Base-by-base conservation (phyloP, 2,113 vertebrate genomes). In the Rhagologus leucostigma region DNA sequence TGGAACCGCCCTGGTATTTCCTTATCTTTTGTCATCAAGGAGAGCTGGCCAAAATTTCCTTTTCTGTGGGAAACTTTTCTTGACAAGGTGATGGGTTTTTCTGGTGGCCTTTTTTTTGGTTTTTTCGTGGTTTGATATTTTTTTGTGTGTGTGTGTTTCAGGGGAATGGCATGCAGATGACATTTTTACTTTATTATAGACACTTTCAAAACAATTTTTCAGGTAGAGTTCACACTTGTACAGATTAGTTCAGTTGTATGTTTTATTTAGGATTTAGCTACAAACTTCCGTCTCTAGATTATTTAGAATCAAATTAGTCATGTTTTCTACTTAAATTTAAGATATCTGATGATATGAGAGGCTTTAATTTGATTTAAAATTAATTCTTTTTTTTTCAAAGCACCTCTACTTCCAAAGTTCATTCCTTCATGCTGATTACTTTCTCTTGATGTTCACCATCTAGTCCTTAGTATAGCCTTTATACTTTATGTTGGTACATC, bases 1-100 rank as follows among this genome's bases (percentile, higher is more conserved):
- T 67, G 94, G 91, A 92, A 77, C 91, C 24, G 3, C 94, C 93
- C 73, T 93, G 76, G 76, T 84, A 93, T 82, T 92, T 95, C 64
- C 95, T 95, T 96, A 93, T 96, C 96, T 95, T 50, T 89, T 92
- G 73, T 83, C 83, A 93, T 95, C 93, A 81, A 80, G 91, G 74
- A 78, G 44, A 81, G 86, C 91, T 77, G 64, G 83, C 91, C 80
- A 89, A 84, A 88, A 84, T 74, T 59, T 80, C 60, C 62, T 79
- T 73, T 94, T 81, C 93, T 95, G 80, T 96, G 90, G 91, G 91
- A 95, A 93, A 75, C 52, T 71, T 90, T 93, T 88, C 53, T 62
- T 37, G 10, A 71, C 7, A 13, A 24, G 37, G 21, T 23, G 27
- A 47, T 56, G 49, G 33, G 15, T 1, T 32, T 68, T 53, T 83